Percentiles rank a stretch among this genome's conserved stretches.
Conservation (phyloP, 1,140 invertebrate genomes). For the Lordiphosa clarofinis region DNA sequence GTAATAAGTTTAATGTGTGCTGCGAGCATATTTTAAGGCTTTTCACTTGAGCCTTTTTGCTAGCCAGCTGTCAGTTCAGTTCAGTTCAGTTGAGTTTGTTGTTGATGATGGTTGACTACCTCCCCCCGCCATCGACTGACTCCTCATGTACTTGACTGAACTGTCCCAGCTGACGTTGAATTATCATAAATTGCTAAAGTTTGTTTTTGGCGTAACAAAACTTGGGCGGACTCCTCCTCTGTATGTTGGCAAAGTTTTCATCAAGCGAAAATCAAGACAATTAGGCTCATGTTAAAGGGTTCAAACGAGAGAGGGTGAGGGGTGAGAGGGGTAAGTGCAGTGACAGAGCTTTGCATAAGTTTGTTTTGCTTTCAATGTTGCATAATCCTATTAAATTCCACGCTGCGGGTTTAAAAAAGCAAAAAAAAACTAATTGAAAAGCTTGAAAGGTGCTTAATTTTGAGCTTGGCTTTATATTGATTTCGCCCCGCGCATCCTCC, state of each 20-base stretch:
- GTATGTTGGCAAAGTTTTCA: conserved; percentile 63
- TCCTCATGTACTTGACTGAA: conserved; percentile 57
- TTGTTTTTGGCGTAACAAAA: conserved; percentile 77
- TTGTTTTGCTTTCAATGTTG: conserved; percentile 49
- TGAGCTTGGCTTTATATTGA: conserved; percentile 71
- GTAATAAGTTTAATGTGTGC: conserved; percentile 78
- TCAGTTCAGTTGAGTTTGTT: conserved; percentile 36
- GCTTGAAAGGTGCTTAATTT: conserved; percentile 73
- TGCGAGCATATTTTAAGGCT: conserved; percentile 69
- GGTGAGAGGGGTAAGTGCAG: conserved; percentile 33
- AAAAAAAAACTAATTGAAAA: conserved; percentile 24
- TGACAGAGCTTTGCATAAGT: conserved; percentile 72
- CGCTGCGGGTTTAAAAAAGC: conserved; percentile 53
- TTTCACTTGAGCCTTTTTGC: conserved; percentile 48
- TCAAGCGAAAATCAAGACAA: conserved; percentile 70
- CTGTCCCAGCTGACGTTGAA: conserved; percentile 78
- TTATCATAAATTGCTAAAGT: conserved; percentile 78
- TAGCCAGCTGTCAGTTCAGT: conserved; percentile 67
- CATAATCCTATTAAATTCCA: conserved; percentile 78
- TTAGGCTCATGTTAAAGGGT: conserved; percentile 60
- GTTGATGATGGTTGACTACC: conserved; percentile 63
- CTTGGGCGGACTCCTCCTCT: conserved; percentile 46
- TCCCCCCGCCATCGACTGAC: conserved; percentile 8
- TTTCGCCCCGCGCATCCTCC: conserved; percentile 32
- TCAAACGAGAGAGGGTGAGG: conserved; percentile 24